A percentile compares a stretch with the other conserved stretches of the same genome.
phyloP scores from a whole-genome alignment of 2,797 vertebrate genomes.

The Rhyacichthys aspro region DNA sequence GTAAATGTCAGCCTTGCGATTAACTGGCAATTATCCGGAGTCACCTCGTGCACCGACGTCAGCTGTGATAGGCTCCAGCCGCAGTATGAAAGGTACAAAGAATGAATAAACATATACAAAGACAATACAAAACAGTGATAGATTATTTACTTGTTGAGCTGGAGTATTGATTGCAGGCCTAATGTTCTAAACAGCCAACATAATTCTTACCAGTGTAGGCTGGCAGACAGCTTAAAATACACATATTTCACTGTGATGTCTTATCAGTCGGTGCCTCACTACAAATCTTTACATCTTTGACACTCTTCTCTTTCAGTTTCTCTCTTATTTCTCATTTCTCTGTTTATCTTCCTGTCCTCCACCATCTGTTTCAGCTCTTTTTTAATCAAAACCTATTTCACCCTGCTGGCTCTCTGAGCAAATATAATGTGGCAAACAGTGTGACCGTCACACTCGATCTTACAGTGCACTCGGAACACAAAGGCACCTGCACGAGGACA shows the following conservation, averaged over 20 bases:
- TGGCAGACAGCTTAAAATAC: neutral
- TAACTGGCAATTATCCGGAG: constrained; percentile 11
- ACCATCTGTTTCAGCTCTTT: constrained; percentile 53
- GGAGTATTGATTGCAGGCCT: neutral
- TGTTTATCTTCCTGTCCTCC: constrained; percentile 52
- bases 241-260: constrained; percentile 27
- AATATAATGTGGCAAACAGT: constrained; percentile 50
- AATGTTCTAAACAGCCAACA: neutral
- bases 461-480: constrained; percentile 8
- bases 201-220: neutral
- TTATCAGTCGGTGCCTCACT: constrained; percentile 52
- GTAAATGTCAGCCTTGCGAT: constrained; percentile 11
- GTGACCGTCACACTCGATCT: constrained; percentile 15
- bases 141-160: neutral
- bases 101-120: too few species aligned
- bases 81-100: neutral
- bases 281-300: constrained; percentile 63
- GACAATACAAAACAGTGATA: too few species aligned
- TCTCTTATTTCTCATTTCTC: constrained; percentile 50
- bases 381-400: constrained; percentile 67
- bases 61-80: constrained; percentile 2
- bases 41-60: constrained; percentile 2
- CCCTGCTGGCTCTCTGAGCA: constrained; percentile 43
- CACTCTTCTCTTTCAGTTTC: constrained; percentile 58
- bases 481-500: constrained; percentile 18